Percentiles rank a stretch among this genome's conserved stretches.
phyloP scores from a whole-genome alignment of 2,797 vertebrate genomes.

The Spatula versicolor region DNA sequence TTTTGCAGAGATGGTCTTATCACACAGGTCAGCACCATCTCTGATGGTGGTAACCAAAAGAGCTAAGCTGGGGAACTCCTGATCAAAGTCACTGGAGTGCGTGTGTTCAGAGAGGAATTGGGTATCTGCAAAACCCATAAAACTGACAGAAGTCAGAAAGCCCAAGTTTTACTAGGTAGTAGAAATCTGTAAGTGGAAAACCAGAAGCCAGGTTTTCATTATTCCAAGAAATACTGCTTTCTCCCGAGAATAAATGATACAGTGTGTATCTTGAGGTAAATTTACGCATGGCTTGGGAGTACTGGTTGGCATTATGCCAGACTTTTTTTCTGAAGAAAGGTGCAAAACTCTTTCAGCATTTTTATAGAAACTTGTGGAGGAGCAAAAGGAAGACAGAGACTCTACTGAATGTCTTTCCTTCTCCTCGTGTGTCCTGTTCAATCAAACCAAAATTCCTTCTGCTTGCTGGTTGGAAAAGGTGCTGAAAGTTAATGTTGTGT shows the following conservation, averaged over 20 bases:
- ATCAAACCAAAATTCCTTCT: neutral
- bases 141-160: slow-evolving; percentile 60
- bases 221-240: slow-evolving; percentile 45
- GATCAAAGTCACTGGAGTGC: slow-evolving; percentile 21
- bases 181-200: slow-evolving; percentile 60
- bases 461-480: neutral
- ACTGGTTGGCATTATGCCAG: neutral
- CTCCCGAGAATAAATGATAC: slow-evolving; percentile 48
- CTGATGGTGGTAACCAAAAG: neutral
- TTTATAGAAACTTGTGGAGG: neutral
- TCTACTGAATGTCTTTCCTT: neutral
- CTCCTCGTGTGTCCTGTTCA: neutral
- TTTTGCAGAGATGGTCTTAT: neutral
- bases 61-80: neutral
- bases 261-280: neutral
- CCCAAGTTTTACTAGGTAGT: slow-evolving; percentile 45
- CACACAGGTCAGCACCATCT: neutral
- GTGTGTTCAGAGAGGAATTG: slow-evolving; percentile 36
- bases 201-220: slow-evolving; percentile 61
- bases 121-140: slow-evolving; percentile 57
- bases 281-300: neutral
- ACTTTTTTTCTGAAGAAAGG: slow-evolving; percentile 28
- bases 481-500: slow-evolving; percentile 33
- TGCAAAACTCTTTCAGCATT: slow-evolving; percentile 6
- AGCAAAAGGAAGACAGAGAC: neutral